Percentiles rank a stretch among this genome's conserved stretches.
Evolutionary conservation across 2,888 invertebrate species (phyloP).

Genomic region (Aphodius sticticus): DNA sequence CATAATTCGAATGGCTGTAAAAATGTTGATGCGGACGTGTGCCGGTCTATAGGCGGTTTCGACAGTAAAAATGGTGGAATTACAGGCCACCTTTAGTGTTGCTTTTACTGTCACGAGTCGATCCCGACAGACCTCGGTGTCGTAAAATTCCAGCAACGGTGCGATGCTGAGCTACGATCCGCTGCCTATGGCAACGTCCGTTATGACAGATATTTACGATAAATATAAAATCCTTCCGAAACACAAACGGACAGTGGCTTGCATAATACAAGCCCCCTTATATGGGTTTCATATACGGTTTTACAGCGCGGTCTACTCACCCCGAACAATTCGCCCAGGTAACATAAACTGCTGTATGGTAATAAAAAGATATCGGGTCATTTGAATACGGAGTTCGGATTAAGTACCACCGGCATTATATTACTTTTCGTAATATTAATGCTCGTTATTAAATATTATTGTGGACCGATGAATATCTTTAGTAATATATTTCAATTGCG

Average conservation of each 20-base stretch:
- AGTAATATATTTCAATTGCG: neutral
- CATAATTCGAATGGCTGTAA: neutral
- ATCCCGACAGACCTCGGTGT: neutral
- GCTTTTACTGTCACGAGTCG: constrained; percentile 4
- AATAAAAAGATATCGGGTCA: neutral
- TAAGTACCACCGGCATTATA: neutral
- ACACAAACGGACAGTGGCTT: neutral
- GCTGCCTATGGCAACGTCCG: neutral
- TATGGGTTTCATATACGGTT: neutral
- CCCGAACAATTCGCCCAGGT: neutral
- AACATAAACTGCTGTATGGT: neutral
- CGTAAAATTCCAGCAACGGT: neutral
- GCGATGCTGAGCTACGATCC: neutral
- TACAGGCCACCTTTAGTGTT: neutral
- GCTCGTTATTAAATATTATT: neutral
- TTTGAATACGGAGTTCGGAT: neutral
- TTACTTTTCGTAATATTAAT: neutral
- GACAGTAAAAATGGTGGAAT: neutral
- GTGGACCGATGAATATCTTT: neutral
- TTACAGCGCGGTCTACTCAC: neutral
- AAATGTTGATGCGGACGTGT: neutral
- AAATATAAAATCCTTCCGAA: neutral
- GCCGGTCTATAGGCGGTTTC: neutral
- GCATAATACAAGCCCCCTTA: neutral
- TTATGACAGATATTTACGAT: neutral